phyloP scores from a whole-genome alignment of 1,140 invertebrate genomes.

The Drosophila sechellia region DNA sequence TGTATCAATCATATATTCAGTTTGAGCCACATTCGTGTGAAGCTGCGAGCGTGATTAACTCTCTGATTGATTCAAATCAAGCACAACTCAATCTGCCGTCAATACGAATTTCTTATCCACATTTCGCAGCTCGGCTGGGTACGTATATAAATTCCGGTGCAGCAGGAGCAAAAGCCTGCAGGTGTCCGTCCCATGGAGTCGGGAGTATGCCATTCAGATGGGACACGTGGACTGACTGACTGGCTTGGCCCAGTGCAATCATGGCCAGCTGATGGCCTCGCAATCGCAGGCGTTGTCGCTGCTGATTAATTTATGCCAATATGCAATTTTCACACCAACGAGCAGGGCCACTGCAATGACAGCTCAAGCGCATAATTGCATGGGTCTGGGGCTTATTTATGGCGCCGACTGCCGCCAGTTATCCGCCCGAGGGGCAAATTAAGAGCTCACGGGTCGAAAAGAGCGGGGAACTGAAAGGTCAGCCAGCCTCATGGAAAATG shows the following conservation, averaged over 20 bases:
- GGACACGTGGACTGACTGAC: conserved; percentile 19
- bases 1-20: conserved; percentile 12
- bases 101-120: conserved; percentile 24
- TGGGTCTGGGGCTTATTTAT: conserved; percentile 69
- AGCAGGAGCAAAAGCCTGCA: conserved; percentile 2
- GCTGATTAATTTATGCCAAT: conserved; percentile 81
- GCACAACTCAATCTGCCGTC: conserved; percentile 33
- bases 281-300: conserved; percentile 40
- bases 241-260: conserved; percentile 48
- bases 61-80: conserved; percentile 36
- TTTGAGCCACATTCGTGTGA: neutral
- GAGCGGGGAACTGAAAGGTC: conserved; percentile 10
- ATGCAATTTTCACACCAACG: conserved; percentile 81
- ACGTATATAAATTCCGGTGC: conserved; percentile 37
- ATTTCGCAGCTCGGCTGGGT: neutral
- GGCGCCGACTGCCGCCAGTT: conserved; percentile 38
- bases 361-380: conserved; percentile 78
- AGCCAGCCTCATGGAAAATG: conserved; percentile 49
- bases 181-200: conserved; percentile 6
- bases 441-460: conserved; percentile 12
- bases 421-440: conserved; percentile 34
- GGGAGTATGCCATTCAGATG: conserved; percentile 7
- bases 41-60: conserved; percentile 5
- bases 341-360: conserved; percentile 68
- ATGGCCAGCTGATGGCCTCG: conserved; percentile 61